Base-by-base conservation (phyloP, 2,888 invertebrate genomes). In the Craniophora ligustri region DNA sequence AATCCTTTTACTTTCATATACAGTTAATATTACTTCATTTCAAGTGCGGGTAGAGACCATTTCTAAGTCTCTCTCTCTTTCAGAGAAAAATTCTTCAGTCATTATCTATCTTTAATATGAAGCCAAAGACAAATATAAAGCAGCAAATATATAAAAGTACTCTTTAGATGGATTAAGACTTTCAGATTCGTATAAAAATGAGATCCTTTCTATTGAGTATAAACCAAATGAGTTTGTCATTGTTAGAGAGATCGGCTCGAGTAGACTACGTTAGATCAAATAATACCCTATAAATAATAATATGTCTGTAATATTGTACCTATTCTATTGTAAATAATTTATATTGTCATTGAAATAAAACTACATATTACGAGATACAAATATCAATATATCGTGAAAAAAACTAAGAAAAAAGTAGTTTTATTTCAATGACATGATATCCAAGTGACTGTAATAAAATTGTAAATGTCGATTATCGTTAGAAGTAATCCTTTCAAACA, bases 81-180 rank as follows among this genome's bases (percentile, higher is more conserved):
- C 53, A 66, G 40, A 51, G 42, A 53, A 67, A n/a, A 59, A 55
- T 38, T 39, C 59, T 55, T 59, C 16, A 49, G 30, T 46, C 50
- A 46, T 35, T 54, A 50, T 51, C 55, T 42, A 54, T 18, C 14
- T 64, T 59, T 59, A n/a, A n/a, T n/a, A 51, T 31, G 41, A 69
- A 7, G 2, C 18, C 7, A 30, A 36, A 49, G 39, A 57, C 32
- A 66, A 60, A 42, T 30, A 41, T 28, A 38, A 47, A 40, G 26
- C 48, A 15, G 26, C 41, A 55, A 47, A 55, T 38, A 44, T 36
- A 49, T 44, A 34, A 44, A 42, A 46, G 62, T 49, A 39, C 51
- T 34, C 44, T 59, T 36, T 21, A 56, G 19, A 30, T 34, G 26
- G 50, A 50, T 50, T 45, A 56, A 44, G 35, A 5, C 49, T 28